Conservation (phyloP, 2,113 vertebrate genomes). For the Chamaetylas fuelleborni region DNA sequence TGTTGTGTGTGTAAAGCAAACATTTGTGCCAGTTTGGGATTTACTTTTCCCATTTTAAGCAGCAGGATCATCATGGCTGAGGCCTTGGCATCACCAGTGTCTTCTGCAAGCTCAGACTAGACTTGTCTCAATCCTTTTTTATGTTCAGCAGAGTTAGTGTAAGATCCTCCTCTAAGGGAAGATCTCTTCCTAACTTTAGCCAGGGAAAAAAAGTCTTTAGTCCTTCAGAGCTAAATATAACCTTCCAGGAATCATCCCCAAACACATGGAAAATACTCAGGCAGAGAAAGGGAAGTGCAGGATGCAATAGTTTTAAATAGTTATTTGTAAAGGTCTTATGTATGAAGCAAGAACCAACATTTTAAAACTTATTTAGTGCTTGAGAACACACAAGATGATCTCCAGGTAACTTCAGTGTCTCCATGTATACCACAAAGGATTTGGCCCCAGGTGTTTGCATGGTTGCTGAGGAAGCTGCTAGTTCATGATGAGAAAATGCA, state of each 20-base stretch:
- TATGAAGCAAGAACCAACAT: neutral
- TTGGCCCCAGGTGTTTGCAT: neutral
- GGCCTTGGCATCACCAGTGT: neutral
- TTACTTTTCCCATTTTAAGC: neutral
- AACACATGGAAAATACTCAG: neutral
- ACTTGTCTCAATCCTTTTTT: neutral
- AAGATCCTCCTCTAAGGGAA: neutral
- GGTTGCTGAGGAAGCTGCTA: neutral
- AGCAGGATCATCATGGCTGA: neutral
- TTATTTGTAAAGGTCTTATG: neutral
- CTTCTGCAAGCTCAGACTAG: neutral
- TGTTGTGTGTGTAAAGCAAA: neutral
- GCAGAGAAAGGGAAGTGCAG: neutral
- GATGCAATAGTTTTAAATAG: neutral
- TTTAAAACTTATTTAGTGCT: neutral
- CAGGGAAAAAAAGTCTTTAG: neutral
- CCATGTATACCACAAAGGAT: rapidly evolving
- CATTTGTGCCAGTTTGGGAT: neutral
- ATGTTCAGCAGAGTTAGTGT: neutral
- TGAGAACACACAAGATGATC: neutral
- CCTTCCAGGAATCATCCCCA: neutral
- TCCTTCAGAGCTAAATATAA: slow-evolving; percentile 14
- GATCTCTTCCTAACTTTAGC: neutral
- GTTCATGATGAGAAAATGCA: neutral
- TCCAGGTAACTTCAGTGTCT: neutral